phyloP scores from a whole-genome alignment of 2,797 vertebrate species.

The Anguilla pacifica region DNA sequence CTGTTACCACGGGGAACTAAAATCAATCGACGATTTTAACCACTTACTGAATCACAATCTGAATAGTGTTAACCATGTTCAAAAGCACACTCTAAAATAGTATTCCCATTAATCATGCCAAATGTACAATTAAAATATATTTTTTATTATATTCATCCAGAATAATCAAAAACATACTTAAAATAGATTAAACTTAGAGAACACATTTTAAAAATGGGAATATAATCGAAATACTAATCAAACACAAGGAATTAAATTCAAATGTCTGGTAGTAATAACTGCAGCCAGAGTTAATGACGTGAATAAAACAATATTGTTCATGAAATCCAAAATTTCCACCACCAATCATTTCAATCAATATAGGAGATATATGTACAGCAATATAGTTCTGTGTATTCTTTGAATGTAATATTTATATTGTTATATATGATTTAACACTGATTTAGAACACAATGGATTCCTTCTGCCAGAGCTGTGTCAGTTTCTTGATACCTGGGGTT shows the following conservation, averaged over 20 bases:
- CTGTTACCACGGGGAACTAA: background rate
- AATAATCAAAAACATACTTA: background rate
- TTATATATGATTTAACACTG: background rate
- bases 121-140: background rate
- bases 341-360: background rate
- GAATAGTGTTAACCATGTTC: background rate
- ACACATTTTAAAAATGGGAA: background rate
- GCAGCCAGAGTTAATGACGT: background rate
- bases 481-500: background rate
- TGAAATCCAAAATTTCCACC: background rate
- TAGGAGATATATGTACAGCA: background rate
- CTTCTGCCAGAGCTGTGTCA: background rate
- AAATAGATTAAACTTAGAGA: background rate
- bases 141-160: background rate
- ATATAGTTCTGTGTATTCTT: background rate
- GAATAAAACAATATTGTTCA: constrained; percentile 9
- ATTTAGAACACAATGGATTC: background rate
- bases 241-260: background rate
- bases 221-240: background rate
- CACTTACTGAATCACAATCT: background rate
- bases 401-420: background rate
- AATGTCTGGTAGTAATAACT: background rate
- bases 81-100: background rate
- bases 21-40: background rate
- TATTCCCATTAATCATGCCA: background rate